Conservation (phyloP, 1,140 invertebrate genomes). For the Musca domestica region DNA sequence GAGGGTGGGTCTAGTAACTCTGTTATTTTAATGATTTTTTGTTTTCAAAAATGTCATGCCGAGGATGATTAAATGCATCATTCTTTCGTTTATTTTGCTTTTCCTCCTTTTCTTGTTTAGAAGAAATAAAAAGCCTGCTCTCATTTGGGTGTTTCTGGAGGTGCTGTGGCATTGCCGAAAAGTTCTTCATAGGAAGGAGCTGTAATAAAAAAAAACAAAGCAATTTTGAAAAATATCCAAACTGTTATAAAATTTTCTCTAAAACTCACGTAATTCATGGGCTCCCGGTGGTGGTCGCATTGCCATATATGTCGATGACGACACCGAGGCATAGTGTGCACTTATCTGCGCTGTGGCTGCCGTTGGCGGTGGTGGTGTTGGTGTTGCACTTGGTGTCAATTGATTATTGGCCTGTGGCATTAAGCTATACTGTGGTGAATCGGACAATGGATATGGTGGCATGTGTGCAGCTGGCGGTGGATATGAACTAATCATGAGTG, state of each 20-base stretch:
- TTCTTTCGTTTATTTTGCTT: not conserved
- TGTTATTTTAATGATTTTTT: too few species aligned
- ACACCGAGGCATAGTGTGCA: slow-evolving; percentile 12
- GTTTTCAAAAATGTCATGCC: not conserved
- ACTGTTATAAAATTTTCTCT: not conserved
- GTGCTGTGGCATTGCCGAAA: slow-evolving; percentile 42
- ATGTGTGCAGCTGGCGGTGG: slow-evolving; percentile 43
- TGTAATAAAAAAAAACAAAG: slow-evolving; percentile 21
- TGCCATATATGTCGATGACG: slow-evolving; percentile 18
- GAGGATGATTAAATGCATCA: not conserved
- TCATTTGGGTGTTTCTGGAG: slow-evolving; percentile 39
- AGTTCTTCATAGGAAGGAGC: slow-evolving; percentile 51
- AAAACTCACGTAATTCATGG: slow-evolving; percentile 45
- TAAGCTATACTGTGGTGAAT: slow-evolving; percentile 41
- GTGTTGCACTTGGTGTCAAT: slow-evolving; percentile 18
- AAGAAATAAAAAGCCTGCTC: not conserved
- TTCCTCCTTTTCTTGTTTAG: not conserved
- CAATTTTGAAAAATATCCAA: not conserved
- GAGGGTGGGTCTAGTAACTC: slow-evolving; percentile 29
- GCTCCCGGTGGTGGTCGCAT: slow-evolving; percentile 27
- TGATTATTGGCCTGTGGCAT: slow-evolving; percentile 29
- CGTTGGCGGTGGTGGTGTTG: not conserved
- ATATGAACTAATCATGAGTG: slow-evolving; percentile 44
- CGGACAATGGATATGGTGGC: slow-evolving; percentile 39
- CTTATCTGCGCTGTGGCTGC: not conserved